Evolutionary conservation across 2,888 invertebrate genomes (phyloP).

Genomic region (Eudemis profundana): DNA sequence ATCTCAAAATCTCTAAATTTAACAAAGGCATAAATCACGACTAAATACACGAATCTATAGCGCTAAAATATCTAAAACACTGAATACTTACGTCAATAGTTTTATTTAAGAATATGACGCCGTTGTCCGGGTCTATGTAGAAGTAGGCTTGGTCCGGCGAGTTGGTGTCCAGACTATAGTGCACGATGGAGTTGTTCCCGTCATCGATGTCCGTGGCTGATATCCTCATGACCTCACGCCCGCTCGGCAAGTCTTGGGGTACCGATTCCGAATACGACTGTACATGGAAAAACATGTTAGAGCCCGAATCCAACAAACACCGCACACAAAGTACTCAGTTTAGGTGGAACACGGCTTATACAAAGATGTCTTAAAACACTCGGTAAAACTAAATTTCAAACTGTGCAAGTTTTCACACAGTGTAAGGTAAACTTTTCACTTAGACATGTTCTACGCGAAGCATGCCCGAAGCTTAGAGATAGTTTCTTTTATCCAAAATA

Average conservation of each 20-base stretch:
- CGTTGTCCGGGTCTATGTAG: conserved; percentile 91
- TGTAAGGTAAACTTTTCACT: conserved; percentile 52
- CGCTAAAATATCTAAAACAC: too few relatives aligned
- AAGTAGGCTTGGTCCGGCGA: conserved; percentile 88
- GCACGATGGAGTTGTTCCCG: conserved; percentile 94
- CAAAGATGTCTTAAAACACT: conserved; percentile 12
- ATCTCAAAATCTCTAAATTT: too few relatives aligned
- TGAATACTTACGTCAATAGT: conserved; percentile 87
- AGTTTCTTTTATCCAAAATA: conserved; percentile 75
- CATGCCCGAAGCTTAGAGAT: conserved; percentile 83
- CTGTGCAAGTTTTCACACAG: conserved; percentile 48
- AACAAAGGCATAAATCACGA: too few relatives aligned
- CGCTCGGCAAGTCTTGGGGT: conserved; percentile 90
- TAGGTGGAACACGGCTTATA: background rate
- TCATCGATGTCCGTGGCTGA: conserved; percentile 97
- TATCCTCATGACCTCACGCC: conserved; percentile 93
- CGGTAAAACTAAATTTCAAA: conserved; percentile 41
- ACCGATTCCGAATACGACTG: conserved; percentile 89
- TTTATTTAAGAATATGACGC: conserved; percentile 91
- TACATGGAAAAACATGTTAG: too few relatives aligned
- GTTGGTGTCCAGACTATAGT: conserved; percentile 86
- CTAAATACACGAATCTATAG: too few relatives aligned
- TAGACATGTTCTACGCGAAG: conserved; percentile 80
- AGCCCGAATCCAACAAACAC: too few relatives aligned
- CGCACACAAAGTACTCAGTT: background rate